phyloP scores from a whole-genome alignment of 2,888 invertebrate genomes.

The Balanococcus diminutus region DNA sequence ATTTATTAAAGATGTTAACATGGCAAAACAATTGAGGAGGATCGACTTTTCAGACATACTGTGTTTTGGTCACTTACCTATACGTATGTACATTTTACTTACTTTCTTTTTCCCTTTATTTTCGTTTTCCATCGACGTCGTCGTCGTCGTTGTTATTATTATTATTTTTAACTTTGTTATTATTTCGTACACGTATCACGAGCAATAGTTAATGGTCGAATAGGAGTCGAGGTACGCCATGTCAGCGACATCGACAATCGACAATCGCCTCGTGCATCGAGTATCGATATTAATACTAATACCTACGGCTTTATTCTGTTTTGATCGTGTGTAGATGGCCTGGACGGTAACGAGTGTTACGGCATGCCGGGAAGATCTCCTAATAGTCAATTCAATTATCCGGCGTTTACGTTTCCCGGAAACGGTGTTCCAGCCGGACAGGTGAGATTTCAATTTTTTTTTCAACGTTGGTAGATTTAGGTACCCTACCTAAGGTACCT shows the following conservation, averaged over 20 bases:
- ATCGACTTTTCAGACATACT: no score
- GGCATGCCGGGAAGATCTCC: constrained; percentile 69
- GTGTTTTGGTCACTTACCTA: no score
- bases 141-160: no score
- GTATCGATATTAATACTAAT: no score
- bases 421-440: constrained; percentile 58
- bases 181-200: not conserved
- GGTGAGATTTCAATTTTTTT: constrained; percentile 25
- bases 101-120: not conserved
- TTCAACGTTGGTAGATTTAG: no score
- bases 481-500: no score
- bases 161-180: not conserved
- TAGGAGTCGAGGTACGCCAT: not conserved
- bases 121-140: no score
- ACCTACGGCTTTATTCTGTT: not conserved
- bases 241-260: not conserved
- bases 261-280: no score
- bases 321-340: constrained; percentile 62
- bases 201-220: not conserved
- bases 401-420: constrained; percentile 76
- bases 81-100: not conserved
- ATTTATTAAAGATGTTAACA: no score
- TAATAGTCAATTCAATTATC: constrained; percentile 70
- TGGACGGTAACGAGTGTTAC: constrained; percentile 66
- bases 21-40: no score